phyloP scores from a whole-genome alignment of 2,113 vertebrate species.

The Perca flavescens region DNA sequence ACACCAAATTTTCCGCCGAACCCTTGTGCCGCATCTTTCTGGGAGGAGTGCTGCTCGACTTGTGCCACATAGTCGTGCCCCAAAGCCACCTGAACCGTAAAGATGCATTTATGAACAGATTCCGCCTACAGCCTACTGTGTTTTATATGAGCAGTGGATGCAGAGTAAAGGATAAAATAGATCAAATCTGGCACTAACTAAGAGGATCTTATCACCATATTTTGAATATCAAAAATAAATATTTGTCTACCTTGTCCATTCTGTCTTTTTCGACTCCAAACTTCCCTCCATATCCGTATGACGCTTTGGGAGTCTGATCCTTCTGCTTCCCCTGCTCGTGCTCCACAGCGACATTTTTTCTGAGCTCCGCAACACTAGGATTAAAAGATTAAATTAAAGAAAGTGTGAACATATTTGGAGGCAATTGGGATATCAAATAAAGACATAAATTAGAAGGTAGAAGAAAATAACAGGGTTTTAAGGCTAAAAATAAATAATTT shows the following conservation, averaged over 20 bases:
- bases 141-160: not conserved
- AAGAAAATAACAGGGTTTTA: not conserved
- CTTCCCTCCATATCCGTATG: slow-evolving; percentile 95
- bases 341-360: slow-evolving; percentile 90
- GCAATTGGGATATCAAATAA: not conserved
- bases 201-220: not conserved
- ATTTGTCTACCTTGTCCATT: slow-evolving; percentile 91
- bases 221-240: not conserved
- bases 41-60: slow-evolving; percentile 92
- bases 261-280: slow-evolving; percentile 95
- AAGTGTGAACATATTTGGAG: not conserved
- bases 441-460: not conserved
- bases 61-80: slow-evolving; percentile 91
- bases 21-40: slow-evolving; percentile 92
- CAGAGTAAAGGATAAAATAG: not conserved
- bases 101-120: not conserved
- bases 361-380: slow-evolving; percentile 90
- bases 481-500: not conserved
- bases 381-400: not conserved
- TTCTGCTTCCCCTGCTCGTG: slow-evolving; percentile 92
- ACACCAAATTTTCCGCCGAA: slow-evolving; percentile 96
- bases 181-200: not conserved
- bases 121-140: no score
- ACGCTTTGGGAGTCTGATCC: slow-evolving; percentile 91
- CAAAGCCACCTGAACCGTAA: slow-evolving; percentile 86